Conservation (phyloP, 2,888 invertebrate genomes). For the Sthenelais limicola region DNA sequence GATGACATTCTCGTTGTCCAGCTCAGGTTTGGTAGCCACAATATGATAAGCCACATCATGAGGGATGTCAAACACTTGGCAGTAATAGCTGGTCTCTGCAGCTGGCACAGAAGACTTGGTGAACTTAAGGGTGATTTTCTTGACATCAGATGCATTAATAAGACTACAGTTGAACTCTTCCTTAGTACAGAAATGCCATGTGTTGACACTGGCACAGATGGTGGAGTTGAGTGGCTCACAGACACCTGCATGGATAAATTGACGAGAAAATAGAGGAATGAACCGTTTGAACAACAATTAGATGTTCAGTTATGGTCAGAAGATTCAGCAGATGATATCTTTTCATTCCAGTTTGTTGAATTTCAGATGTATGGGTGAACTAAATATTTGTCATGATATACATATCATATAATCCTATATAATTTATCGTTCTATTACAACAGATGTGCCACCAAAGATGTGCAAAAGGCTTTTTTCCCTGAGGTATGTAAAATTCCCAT, state of each 20-base stretch:
- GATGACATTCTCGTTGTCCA: constrained; percentile 45
- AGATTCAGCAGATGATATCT: no score
- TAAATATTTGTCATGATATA: no score
- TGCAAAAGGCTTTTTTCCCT: no score
- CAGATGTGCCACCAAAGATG: no score
- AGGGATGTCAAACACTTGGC: constrained; percentile 44
- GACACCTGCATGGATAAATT: background rate
- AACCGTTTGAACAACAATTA: no score
- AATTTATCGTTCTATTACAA: no score
- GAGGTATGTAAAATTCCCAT: no score
- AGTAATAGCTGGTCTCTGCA: constrained; percentile 47
- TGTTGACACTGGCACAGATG: constrained; percentile 37
- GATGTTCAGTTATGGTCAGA: no score
- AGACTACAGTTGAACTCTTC: constrained; percentile 44
- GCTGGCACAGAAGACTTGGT: constrained; percentile 37
- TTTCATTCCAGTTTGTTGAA: no score
- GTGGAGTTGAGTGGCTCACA: constrained; percentile 47
- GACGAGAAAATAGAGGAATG: no score
- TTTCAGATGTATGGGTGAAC: no score
- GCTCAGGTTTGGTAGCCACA: constrained; percentile 41
- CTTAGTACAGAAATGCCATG: constrained; percentile 45
- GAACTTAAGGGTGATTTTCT: constrained; percentile 35
- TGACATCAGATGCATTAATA: constrained; percentile 41
- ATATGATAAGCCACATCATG: constrained; percentile 42
- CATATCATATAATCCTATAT: no score